Conservation (phyloP, 2,797 vertebrate species). For the Thripadectes ignobilis region DNA sequence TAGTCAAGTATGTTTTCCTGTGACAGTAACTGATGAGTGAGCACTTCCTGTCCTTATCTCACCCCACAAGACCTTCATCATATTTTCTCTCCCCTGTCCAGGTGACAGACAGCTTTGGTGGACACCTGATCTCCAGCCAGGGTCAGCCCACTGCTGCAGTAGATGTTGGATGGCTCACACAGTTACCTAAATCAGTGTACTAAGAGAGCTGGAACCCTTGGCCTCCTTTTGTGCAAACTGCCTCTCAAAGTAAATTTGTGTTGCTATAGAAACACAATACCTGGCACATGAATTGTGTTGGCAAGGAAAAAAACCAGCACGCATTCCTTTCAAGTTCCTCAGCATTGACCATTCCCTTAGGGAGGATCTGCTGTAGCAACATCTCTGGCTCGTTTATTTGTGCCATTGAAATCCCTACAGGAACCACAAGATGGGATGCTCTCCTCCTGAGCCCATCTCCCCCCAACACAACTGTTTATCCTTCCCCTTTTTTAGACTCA, state of each 20-base stretch:
- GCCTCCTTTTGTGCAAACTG: neutral
- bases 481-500: neutral
- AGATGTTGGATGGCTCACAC: rapidly evolving
- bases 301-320: neutral
- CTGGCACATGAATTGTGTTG: neutral
- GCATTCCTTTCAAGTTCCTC: neutral
- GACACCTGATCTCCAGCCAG: neutral
- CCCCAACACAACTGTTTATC: neutral
- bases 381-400: neutral
- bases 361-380: neutral
- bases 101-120: neutral
- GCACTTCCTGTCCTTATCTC: neutral
- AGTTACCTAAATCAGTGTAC: neutral
- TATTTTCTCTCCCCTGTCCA: neutral
- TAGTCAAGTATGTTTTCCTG: neutral
- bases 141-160: neutral
- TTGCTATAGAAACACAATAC: slow-evolving; percentile 43
- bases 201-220: neutral
- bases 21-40: neutral
- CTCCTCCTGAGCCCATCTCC: neutral
- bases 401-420: neutral
- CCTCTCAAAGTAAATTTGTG: neutral
- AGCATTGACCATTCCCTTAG: neutral
- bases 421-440: neutral
- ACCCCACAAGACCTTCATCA: neutral